A percentile compares a stretch with the other conserved stretches of the same genome.
phyloP scores from a whole-genome alignment of 2,888 invertebrate species.

The Nymphalis polychloros region DNA sequence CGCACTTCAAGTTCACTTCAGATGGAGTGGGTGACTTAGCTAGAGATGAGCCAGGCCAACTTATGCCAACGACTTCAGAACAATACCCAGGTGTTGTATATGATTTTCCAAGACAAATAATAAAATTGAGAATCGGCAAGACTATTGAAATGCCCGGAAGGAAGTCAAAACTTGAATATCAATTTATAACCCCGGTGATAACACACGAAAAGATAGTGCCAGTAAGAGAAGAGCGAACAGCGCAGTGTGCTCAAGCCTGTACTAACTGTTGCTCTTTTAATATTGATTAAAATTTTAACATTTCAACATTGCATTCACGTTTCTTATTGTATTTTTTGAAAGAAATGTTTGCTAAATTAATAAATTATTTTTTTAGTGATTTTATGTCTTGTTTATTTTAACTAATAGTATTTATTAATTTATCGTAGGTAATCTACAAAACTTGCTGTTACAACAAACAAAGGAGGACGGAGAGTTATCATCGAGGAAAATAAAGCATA shows the following conservation, averaged over 20 bases:
- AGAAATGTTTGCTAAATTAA: slow-evolving; percentile 7
- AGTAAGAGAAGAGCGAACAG: slow-evolving; percentile 62
- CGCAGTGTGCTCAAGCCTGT: slow-evolving; percentile 61
- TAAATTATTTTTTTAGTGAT: slow-evolving; percentile 2
- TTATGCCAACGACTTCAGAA: slow-evolving; percentile 54
- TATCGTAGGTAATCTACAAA: slow-evolving; percentile 68
- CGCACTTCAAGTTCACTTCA: slow-evolving; percentile 69
- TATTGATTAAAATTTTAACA: slow-evolving; percentile 31
- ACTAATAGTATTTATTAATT: slow-evolving; percentile 45
- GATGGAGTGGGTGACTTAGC: slow-evolving; percentile 69
- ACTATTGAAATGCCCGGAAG: slow-evolving; percentile 68
- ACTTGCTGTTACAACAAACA: slow-evolving; percentile 59
- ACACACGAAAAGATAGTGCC: slow-evolving; percentile 56
- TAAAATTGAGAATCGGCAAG: slow-evolving; percentile 68
- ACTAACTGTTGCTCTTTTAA: slow-evolving; percentile 47
- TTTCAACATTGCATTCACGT: neutral
- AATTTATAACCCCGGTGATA: slow-evolving; percentile 67
- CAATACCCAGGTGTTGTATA: slow-evolving; percentile 67
- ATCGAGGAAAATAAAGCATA: slow-evolving; percentile 34
- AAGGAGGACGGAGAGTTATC: slow-evolving; percentile 50
- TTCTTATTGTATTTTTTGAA: neutral
- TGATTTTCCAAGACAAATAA: slow-evolving; percentile 66
- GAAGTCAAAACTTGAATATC: slow-evolving; percentile 70
- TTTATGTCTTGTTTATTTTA: slow-evolving; percentile 2
- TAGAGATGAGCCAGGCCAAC: slow-evolving; percentile 67